Evolutionary conservation across 2,888 invertebrate species (phyloP), one percentile per base, ranked within the genome.

Genomic region (Leptura quadrifasciata): DNA sequence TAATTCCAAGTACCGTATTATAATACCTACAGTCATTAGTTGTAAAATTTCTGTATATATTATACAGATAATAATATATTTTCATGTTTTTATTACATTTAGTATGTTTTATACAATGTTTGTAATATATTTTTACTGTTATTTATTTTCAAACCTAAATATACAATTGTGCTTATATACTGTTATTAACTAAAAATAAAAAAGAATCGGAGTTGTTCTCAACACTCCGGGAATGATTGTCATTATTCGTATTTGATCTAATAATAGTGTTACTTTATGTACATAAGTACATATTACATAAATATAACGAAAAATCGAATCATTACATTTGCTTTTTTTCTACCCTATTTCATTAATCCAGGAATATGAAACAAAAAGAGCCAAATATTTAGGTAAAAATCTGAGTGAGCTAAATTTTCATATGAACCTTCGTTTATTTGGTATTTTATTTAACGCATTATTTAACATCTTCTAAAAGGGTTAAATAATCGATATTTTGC

Each of bases 251-350:
- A 88, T 87, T 88, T 88, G 87, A 87, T 87, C 86, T 88, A 87
- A 87, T 84, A 85, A 88, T 88, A 89, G 88, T 88, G 88, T 88
- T 89, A 88, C 87, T 88, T 88, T 88, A 88, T 89, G 88, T 88
- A 88, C 87, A 89, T 88, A 88, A 88, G 88, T 88, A 88, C 88
- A 89, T 89, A 88, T 88, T 88, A 88, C 88, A 88, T 88, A 88
- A 88, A 88, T 88, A 88, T 88, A 88, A 88, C 86, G 85, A 86
- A 85, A 87, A 83, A 81, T 83, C 82, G 83, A 82, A 84, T 77
- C 71, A 77, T 72, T 77, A 69, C 54, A 35, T 12, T 12, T 24
- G 64, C 69, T 54, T 78, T 75, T 74, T 57, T 77, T 69, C 27
- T 35, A 15, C 39, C 58, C n/a, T 5, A n/a, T n/a, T n/a, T n/a